A percentile compares a stretch with the other conserved stretches of the same genome.
Conservation (phyloP, 1,140 invertebrate species). For the Drosophila persimilis region DNA sequence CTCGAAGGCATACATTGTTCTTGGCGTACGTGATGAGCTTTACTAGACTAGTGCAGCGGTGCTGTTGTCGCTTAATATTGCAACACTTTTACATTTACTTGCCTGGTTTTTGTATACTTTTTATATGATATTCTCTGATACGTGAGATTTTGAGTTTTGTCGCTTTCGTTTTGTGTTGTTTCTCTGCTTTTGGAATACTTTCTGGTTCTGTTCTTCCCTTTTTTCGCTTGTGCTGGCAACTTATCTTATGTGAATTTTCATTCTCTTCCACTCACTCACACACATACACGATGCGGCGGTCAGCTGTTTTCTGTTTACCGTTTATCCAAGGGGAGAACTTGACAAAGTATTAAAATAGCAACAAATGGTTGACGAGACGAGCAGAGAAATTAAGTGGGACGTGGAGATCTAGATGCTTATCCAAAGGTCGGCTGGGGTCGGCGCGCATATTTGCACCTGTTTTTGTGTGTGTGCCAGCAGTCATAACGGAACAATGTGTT, state of each 20-base stretch:
- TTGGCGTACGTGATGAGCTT: constrained; percentile 15
- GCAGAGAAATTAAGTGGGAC: no score
- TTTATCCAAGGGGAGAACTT: no score
- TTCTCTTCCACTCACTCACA: constrained; percentile 26
- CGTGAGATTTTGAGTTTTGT: constrained; percentile 57
- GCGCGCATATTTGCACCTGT: no score
- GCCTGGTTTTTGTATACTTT: not conserved
- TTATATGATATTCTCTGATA: constrained; percentile 36
- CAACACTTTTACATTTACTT: not conserved
- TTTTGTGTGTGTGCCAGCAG: no score
- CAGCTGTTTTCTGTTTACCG: constrained; percentile 47
- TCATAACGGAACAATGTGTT: no score
- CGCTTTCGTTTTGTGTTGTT: constrained; percentile 39
- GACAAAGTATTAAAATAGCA: no score
- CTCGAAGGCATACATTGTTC: constrained; percentile 9
- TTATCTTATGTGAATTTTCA: constrained; percentile 36
- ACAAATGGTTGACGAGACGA: no score
- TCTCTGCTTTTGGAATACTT: constrained; percentile 28
- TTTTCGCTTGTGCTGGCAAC: constrained; percentile 33
- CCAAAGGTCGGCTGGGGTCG: no score
- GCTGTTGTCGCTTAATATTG: not conserved
- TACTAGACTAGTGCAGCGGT: constrained; percentile 7
- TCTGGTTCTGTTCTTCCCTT: constrained; percentile 4
- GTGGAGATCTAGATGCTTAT: no score
- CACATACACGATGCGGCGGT: not conserved